A percentile compares a stretch with the other conserved stretches of the same genome.
phyloP scores from a whole-genome alignment of 2,797 vertebrate genomes.

The Xiphorhynchus erythropygius region DNA sequence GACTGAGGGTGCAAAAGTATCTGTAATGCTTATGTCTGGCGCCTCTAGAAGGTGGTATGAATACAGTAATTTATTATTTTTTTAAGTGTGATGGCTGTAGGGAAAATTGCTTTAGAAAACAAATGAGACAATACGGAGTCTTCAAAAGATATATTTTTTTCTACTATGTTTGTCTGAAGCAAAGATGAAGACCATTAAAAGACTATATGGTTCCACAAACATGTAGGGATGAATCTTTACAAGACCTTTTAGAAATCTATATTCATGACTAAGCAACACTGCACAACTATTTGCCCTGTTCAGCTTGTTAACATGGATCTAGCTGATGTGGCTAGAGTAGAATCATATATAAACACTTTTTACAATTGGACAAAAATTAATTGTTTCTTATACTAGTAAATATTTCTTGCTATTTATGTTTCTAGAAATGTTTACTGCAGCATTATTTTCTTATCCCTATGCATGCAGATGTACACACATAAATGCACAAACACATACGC shows the following conservation, averaged over 20 bases:
- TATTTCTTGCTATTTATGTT: background rate
- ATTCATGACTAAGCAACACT: background rate
- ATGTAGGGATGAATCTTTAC: background rate
- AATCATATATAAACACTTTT: background rate
- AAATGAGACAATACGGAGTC: background rate
- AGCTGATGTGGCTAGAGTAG: background rate
- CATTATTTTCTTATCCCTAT: background rate
- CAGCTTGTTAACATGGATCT: background rate
- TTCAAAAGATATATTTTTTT: background rate
- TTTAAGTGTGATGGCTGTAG: background rate
- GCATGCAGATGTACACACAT: background rate
- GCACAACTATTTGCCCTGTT: background rate
- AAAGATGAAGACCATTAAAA: background rate
- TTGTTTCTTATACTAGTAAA: background rate
- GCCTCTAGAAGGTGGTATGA: background rate
- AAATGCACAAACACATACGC: background rate
- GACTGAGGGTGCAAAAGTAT: background rate
- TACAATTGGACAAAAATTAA: background rate
- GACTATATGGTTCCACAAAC: accelerated
- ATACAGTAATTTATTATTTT: background rate
- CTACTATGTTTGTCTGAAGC: background rate
- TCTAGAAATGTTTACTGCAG: background rate
- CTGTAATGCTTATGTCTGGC: background rate
- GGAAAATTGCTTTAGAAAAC: background rate
- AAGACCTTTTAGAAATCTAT: background rate